Conservation (phyloP, 2,113 vertebrate species). For the Rostratula benghalensis region DNA sequence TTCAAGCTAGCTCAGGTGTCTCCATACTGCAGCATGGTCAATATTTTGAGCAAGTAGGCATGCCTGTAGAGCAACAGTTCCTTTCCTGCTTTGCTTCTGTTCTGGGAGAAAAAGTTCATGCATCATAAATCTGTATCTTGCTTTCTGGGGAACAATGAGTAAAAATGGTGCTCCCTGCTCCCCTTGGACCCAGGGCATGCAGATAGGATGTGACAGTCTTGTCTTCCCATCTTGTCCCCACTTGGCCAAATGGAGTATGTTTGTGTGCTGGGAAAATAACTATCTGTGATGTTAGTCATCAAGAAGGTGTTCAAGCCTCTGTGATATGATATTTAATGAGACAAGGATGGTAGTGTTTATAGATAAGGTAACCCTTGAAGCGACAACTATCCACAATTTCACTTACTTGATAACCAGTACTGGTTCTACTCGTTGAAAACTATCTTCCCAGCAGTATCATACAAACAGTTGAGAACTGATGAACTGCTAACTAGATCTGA, state of each 20-base stretch:
- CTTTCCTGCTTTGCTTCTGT: neutral
- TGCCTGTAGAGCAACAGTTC: neutral
- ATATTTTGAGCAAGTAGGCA: neutral
- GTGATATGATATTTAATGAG: neutral
- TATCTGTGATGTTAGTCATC: neutral
- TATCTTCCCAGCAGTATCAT: neutral
- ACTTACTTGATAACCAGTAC: slow-evolving; percentile 26
- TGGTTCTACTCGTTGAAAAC: neutral
- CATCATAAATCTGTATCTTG: neutral
- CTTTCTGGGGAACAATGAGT: neutral
- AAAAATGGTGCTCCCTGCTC: neutral
- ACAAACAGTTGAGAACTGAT: slow-evolving; percentile 40
- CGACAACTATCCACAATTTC: neutral
- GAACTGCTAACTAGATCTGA: slow-evolving; percentile 40
- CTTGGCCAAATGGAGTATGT: neutral
- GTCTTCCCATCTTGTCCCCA: neutral
- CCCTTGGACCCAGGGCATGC: neutral
- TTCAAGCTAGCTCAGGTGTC: neutral
- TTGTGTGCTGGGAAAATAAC: neutral
- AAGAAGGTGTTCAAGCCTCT: neutral
- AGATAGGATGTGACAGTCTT: neutral
- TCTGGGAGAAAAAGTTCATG: neutral
- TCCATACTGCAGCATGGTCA: neutral
- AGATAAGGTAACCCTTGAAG: neutral
- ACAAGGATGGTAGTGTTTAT: neutral